A percentile compares a stretch with the other conserved stretches of the same genome.
Conservation (phyloP, 2,797 vertebrate species). For the Coilia nasus region DNA sequence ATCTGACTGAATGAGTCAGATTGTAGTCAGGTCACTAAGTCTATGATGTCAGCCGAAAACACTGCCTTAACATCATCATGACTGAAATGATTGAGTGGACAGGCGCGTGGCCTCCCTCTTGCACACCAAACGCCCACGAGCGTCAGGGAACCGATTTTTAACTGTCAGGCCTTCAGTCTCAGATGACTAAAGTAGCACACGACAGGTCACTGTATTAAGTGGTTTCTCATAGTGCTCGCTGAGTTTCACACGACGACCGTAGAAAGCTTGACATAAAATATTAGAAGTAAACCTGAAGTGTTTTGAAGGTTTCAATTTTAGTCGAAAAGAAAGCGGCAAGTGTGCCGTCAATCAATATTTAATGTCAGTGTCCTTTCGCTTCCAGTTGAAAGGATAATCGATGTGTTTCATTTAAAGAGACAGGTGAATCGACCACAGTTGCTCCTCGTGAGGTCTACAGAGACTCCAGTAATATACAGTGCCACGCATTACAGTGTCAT, state of each 20-base stretch:
- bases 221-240: neutral
- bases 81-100: conserved; percentile 37
- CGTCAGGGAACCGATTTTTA: neutral
- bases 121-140: conserved; percentile 16
- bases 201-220: neutral
- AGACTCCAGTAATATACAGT: neutral
- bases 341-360: conserved; percentile 29
- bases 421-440: neutral
- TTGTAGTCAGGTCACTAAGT: conserved; percentile 28
- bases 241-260: neutral
- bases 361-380: conserved; percentile 20
- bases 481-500: neutral
- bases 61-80: conserved; percentile 43
- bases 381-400: conserved; percentile 22
- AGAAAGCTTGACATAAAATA: neutral
- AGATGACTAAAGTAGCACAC: neutral
- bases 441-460: neutral
- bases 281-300: neutral
- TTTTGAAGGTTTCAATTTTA: neutral
- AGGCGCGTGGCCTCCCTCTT: conserved; percentile 28
- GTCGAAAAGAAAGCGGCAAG: neutral
- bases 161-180: neutral
- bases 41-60: conserved; percentile 35
- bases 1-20: conserved; percentile 37
- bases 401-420: conserved; percentile 16